Conservation (phyloP, 2,888 invertebrate species). For the Lasioglossum lativentre region DNA sequence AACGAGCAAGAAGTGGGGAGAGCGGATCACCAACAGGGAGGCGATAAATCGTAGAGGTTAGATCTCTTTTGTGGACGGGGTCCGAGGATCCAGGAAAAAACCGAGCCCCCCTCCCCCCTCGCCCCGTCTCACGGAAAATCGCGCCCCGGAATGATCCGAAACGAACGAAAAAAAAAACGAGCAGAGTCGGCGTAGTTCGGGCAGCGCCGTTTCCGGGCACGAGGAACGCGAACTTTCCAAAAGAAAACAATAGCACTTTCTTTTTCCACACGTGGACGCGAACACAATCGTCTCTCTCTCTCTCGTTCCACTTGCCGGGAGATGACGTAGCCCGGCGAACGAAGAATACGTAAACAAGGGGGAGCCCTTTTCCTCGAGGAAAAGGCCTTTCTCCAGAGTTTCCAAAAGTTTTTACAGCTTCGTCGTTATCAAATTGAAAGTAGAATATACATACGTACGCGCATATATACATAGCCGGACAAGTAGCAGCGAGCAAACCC, state of each 20-base stretch:
- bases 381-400: constrained; percentile 47
- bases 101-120: not conserved
- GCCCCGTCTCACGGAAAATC: too few species aligned
- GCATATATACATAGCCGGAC: constrained; percentile 45
- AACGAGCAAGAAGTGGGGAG: constrained; percentile 37
- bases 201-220: not conserved
- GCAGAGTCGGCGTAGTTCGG: not conserved
- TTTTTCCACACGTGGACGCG: constrained; percentile 10
- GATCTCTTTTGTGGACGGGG: constrained; percentile 14
- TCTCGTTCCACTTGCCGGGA: not conserved
- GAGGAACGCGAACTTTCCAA: not conserved
- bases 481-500: constrained; percentile 53
- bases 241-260: not conserved
- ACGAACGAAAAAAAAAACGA: not conserved
- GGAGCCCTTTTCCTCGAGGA: constrained; percentile 1
- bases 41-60: constrained; percentile 15
- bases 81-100: not conserved
- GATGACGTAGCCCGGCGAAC: not conserved
- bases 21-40: constrained; percentile 27
- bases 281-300: constrained; percentile 14
- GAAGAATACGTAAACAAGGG: constrained; percentile 6
- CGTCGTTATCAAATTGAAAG: constrained; percentile 62
- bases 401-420: constrained; percentile 77
- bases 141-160: not conserved
- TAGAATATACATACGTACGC: constrained; percentile 58